Percentiles rank a stretch among this genome's conserved stretches.
Evolutionary conservation across 1,140 invertebrate species (phyloP).

Genomic region (Aleiodes sp.): DNA sequence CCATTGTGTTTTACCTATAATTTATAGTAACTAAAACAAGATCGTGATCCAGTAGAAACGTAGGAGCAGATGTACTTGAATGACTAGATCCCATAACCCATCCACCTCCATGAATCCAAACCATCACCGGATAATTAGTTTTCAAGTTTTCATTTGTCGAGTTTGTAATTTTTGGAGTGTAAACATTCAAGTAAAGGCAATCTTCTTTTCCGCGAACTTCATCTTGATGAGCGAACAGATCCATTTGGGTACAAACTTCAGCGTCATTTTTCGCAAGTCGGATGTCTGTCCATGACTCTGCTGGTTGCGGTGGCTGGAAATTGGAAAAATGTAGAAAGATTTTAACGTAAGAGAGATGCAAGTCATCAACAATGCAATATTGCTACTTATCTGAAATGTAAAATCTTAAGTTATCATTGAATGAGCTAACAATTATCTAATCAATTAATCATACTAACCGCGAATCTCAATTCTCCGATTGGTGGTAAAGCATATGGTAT

Average conservation of each 20-base stretch:
- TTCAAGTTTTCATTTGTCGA: constrained; percentile 13
- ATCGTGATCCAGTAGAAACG: constrained; percentile 78
- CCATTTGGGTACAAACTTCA: constrained; percentile 73
- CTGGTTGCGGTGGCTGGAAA: constrained; percentile 69
- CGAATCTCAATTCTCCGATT: constrained; percentile 65
- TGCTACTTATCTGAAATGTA: too few species aligned
- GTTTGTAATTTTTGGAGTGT: constrained; percentile 69
- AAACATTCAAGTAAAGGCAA: constrained; percentile 88
- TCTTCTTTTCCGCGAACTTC: constrained; percentile 69
- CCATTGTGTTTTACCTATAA: constrained; percentile 60
- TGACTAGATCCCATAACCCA: constrained; percentile 75
- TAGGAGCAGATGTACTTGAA: constrained; percentile 71
- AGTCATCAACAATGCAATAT: too few species aligned
- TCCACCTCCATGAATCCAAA: constrained; percentile 82
- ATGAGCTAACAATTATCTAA: too few species aligned
- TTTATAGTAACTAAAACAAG: constrained; percentile 82
- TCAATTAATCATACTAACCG: too few species aligned
- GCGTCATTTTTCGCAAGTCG: constrained; percentile 70
- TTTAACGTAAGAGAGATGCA: too few species aligned
- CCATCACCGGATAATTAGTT: constrained; percentile 72
- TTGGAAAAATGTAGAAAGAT: too few species aligned
- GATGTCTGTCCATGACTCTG: constrained; percentile 70
- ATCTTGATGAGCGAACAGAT: neutral
- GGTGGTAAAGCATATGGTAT: constrained; percentile 71
- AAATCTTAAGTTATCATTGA: too few species aligned